These are phyloP conservation scores for Callyntrura sp. DNA, from an alignment of 2,888 invertebrate species.

Conservation along the genomic window DNA sequence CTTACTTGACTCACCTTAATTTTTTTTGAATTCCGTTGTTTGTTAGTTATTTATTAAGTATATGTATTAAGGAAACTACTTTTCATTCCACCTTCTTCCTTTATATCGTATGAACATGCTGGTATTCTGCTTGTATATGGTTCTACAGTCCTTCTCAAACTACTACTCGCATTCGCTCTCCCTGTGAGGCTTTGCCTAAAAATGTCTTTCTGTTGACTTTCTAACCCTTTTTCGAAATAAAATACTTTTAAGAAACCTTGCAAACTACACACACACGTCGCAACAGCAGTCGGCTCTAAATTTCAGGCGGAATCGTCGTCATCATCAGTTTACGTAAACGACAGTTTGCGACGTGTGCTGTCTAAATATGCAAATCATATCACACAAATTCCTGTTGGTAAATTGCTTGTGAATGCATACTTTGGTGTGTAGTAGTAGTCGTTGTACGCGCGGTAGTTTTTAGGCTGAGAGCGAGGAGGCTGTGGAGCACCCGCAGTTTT, in stretches of 20 bases:
- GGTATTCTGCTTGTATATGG: constrained; percentile 14
- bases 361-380: constrained; percentile 60
- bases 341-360: constrained; percentile 58
- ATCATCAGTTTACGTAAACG: constrained; percentile 11
- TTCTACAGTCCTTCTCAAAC: background rate
- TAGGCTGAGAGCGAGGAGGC: background rate
- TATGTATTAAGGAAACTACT: constrained; percentile 36
- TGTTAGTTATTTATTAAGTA: too few relatives aligned
- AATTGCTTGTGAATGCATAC: background rate
- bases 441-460: too few relatives aligned
- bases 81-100: constrained; percentile 7
- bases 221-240: constrained; percentile 52
- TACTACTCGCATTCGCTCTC: background rate
- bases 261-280: background rate
- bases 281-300: background rate
- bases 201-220: constrained; percentile 32
- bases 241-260: background rate
- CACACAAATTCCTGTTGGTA: background rate
- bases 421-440: background rate
- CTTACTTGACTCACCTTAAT: constrained; percentile 65
- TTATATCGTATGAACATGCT: constrained; percentile 1
- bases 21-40: constrained; percentile 22
- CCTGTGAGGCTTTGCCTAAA: background rate
- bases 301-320: background rate
- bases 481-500: constrained; percentile 49